Evolutionary conservation across 1,140 invertebrate species (phyloP).

Genomic region (Mamestra configurata): DNA sequence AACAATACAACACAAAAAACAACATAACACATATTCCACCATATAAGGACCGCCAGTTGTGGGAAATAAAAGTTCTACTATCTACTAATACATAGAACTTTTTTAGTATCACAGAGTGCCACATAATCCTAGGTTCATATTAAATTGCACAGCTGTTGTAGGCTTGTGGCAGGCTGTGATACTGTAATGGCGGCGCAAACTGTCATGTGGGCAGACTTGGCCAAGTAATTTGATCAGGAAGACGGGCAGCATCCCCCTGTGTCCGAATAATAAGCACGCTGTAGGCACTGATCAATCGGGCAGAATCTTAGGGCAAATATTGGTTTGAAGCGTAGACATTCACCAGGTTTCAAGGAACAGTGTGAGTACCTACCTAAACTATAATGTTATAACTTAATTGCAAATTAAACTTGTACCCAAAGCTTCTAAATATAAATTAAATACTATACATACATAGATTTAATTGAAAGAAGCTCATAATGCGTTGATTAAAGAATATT

Average conservation of each 20-base stretch:
- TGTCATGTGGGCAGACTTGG: neutral
- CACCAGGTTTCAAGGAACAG: too few relatives aligned
- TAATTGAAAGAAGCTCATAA: too few relatives aligned
- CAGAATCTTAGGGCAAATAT: slow-evolving; percentile 2
- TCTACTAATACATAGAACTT: neutral
- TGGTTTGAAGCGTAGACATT: neutral
- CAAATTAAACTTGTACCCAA: too few relatives aligned
- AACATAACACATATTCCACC: neutral
- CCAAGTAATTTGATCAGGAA: slow-evolving; percentile 32
- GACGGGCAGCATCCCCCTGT: neutral
- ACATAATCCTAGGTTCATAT: slow-evolving; percentile 14
- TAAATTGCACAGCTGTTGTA: slow-evolving; percentile 36
- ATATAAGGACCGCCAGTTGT: neutral
- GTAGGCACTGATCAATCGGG: slow-evolving; percentile 11
- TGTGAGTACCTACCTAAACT: too few relatives aligned
- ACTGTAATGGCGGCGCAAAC: slow-evolving; percentile 10
- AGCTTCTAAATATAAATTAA: too few relatives aligned
- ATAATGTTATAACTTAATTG: too few relatives aligned
- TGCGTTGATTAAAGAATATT: too few relatives aligned
- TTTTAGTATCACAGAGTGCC: neutral
- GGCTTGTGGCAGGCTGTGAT: slow-evolving; percentile 14
- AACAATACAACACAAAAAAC: neutral
- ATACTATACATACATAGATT: too few relatives aligned
- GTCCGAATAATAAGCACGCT: slow-evolving; percentile 13
- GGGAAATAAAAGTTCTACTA: slow-evolving; percentile 19